phyloP scores from a whole-genome alignment of 2,888 invertebrate genomes.

The Epirrita christyi region DNA sequence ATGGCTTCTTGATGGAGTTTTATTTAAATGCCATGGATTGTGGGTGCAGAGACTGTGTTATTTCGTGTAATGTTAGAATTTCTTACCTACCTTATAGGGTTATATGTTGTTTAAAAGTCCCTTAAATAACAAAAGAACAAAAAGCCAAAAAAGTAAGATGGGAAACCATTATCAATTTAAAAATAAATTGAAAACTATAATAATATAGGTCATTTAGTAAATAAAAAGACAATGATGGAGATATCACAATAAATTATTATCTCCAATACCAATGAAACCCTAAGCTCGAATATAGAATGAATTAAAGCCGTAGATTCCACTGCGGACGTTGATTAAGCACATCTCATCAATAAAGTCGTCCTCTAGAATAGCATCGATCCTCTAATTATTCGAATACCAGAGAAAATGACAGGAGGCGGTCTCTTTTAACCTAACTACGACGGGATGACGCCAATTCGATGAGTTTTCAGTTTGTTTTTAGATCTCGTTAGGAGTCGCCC shows the following conservation, averaged over 20 bases:
- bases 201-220: not conserved
- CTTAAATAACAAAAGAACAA: no score
- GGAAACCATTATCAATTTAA: no score
- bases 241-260: conserved; percentile 34
- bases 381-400: conserved; percentile 71
- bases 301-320: conserved; percentile 48
- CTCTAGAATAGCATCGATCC: conserved; percentile 66
- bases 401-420: conserved; percentile 64
- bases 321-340: conserved; percentile 72
- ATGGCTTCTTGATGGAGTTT: no score
- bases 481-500: conserved; percentile 66
- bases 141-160: no score
- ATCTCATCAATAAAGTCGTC: conserved; percentile 69
- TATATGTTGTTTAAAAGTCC: no score
- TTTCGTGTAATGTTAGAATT: no score
- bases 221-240: conserved; percentile 3
- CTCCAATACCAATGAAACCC: conserved; percentile 31
- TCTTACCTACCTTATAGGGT: no score
- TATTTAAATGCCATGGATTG: no score
- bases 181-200: no score
- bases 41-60: no score
- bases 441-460: conserved; percentile 63
- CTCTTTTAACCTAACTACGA: conserved; percentile 57
- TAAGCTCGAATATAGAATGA: conserved; percentile 42
- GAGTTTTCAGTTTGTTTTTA: conserved; percentile 68